A percentile compares a stretch with the other conserved stretches of the same genome.
phyloP scores from a whole-genome alignment of 2,888 invertebrate species.

The Psococerastis gibbosa region DNA sequence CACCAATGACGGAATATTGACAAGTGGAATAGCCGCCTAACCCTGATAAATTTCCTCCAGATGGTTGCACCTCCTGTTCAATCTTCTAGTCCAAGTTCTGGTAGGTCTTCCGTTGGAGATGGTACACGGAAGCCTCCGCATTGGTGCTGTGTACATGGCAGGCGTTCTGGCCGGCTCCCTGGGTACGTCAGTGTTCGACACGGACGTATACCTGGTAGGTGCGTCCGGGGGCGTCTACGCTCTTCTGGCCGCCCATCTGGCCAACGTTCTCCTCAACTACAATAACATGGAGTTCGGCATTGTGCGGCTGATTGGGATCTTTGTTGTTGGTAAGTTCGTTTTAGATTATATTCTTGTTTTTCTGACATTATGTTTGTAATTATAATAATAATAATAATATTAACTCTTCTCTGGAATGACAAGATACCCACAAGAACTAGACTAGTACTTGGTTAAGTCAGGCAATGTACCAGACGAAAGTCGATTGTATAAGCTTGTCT shows the following conservation, averaged over 20 bases:
- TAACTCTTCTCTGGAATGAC: too few relatives aligned
- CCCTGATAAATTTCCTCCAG: too few relatives aligned
- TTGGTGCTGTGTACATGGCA: constrained; percentile 75
- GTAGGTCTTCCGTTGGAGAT: constrained; percentile 89
- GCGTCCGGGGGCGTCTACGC: constrained; percentile 97
- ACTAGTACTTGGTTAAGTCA: neutral
- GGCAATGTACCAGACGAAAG: too few relatives aligned
- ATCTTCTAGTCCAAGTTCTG: constrained; percentile 79
- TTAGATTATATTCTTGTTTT: constrained; percentile 6
- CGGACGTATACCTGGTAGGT: constrained; percentile 85
- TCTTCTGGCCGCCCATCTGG: constrained; percentile 83
- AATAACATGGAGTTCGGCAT: constrained; percentile 90
- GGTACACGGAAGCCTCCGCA: constrained; percentile 83
- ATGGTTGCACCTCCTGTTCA: constrained; percentile 89
- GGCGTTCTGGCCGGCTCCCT: constrained; percentile 67
- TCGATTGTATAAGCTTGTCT: too few relatives aligned
- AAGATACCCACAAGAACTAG: too few relatives aligned
- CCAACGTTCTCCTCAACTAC: constrained; percentile 87
- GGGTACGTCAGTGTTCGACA: constrained; percentile 84
- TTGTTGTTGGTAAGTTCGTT: constrained; percentile 60
- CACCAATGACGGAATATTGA: too few relatives aligned
- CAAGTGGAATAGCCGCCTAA: too few relatives aligned
- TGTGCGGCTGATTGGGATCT: constrained; percentile 69
- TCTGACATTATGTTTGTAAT: too few relatives aligned
- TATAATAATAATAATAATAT: too few relatives aligned